Evolutionary conservation across 2,797 vertebrate genomes (phyloP).

Genomic region (Acipenser transmontanus): DNA sequence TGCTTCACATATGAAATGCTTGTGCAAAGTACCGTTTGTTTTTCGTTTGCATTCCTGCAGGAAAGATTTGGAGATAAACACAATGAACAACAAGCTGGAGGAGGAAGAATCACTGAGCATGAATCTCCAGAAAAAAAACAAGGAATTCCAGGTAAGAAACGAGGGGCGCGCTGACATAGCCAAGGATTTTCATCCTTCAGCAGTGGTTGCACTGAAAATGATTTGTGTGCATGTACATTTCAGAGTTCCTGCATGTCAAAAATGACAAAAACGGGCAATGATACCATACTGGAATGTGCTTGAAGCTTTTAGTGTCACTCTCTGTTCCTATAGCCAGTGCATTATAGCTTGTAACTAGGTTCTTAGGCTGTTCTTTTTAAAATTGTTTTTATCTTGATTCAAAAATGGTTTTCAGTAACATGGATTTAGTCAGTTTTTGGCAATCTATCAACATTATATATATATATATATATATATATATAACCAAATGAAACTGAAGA

Average conservation of each 20-base stretch:
- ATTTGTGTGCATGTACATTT: constrained; percentile 39
- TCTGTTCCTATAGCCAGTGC: constrained; percentile 10
- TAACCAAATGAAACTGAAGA: no score
- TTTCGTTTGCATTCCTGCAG: constrained; percentile 28
- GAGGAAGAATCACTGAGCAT: constrained; percentile 62
- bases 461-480: no score
- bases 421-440: no score
- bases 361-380: no score
- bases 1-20: not conserved
- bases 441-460: no score
- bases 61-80: constrained; percentile 64
- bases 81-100: constrained; percentile 60
- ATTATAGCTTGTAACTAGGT: not conserved
- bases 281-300: constrained; percentile 7
- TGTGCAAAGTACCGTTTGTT: not conserved
- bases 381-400: no score
- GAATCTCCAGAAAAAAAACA: constrained; percentile 60
- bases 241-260: constrained; percentile 29
- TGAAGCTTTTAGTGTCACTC: not conserved
- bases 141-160: constrained; percentile 59
- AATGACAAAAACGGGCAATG: constrained; percentile 34
- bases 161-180: constrained; percentile 7
- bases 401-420: no score
- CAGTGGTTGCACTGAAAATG: constrained; percentile 34
- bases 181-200: constrained; percentile 54